These are phyloP conservation scores for Spodoptera picta DNA, from an alignment of 2,888 invertebrate genomes.

Conservation along the genomic window DNA sequence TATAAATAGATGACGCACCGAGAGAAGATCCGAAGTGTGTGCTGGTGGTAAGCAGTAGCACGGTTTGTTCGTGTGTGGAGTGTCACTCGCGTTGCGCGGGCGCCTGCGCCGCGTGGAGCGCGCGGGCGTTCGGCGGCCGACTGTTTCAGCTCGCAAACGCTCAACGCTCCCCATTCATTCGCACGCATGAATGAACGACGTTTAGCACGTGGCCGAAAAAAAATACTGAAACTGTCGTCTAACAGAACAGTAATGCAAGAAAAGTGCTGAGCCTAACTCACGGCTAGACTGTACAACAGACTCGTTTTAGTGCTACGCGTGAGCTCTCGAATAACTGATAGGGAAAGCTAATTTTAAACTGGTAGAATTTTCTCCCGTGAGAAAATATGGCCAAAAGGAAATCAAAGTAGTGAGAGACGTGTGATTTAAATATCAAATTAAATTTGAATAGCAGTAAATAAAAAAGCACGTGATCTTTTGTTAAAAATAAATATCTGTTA, in stretches of 20 bases:
- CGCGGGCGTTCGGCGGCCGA: constrained; percentile 79
- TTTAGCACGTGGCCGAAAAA: constrained; percentile 79
- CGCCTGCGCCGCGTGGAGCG: constrained; percentile 77
- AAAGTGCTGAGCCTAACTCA: constrained; percentile 48
- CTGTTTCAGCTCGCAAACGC: constrained; percentile 70
- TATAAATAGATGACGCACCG: constrained; percentile 81
- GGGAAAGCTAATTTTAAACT: constrained; percentile 8
- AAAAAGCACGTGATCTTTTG: constrained; percentile 7
- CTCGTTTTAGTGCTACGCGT: constrained; percentile 7
- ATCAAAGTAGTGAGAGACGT: background rate
- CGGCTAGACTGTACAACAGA: constrained; percentile 38
- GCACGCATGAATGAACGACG: constrained; percentile 82
- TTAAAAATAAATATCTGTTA: constrained; percentile 29
- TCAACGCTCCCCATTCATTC: constrained; percentile 77
- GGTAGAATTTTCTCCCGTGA: constrained; percentile 1
- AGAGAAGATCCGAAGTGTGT: constrained; percentile 70
- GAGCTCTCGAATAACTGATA: background rate
- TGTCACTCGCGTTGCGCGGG: constrained; percentile 64
- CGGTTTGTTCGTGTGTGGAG: constrained; percentile 47
- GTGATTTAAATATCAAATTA: constrained; percentile 4
- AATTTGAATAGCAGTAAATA: background rate
- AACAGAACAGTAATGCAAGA: constrained; percentile 38
- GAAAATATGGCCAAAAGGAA: constrained; percentile 4
- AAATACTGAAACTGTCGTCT: constrained; percentile 70
- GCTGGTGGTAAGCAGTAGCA: constrained; percentile 60